Conservation (phyloP, 2,797 vertebrate species). For the Channallabes apus region DNA sequence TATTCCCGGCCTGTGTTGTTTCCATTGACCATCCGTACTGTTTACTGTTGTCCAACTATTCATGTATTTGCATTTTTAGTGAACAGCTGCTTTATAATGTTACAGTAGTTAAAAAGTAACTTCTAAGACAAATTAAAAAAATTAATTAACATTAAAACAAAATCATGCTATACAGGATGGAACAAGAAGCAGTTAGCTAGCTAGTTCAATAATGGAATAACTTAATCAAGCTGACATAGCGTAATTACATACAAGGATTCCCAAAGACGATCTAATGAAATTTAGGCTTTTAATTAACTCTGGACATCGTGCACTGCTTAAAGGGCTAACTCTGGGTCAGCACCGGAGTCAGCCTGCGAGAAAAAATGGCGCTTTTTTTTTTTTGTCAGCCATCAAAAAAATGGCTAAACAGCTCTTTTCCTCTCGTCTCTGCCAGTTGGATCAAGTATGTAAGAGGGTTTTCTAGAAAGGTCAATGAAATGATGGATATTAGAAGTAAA, state of each 20-base stretch:
- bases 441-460: neutral
- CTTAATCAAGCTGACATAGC: constrained; percentile 11
- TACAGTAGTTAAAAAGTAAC: neutral
- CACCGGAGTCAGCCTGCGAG: neutral
- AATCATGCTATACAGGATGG: neutral
- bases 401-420: constrained; percentile 3
- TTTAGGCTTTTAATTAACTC: constrained; percentile 25
- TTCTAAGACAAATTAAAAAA: neutral
- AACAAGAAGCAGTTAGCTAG: constrained; percentile 8
- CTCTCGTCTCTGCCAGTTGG: neutral
- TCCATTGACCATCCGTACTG: neutral
- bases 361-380: no score
- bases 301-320: constrained; percentile 13
- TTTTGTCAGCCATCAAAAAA: neutral
- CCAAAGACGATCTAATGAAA: constrained; percentile 17
- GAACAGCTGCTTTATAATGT: neutral
- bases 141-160: neutral
- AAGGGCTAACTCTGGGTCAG: constrained; percentile 15
- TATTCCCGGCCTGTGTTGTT: neutral
- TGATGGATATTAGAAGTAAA: constrained; percentile 7
- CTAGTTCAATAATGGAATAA: constrained; percentile 15
- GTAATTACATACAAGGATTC: constrained; percentile 13
- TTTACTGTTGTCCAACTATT: neutral
- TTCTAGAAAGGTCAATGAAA: neutral
- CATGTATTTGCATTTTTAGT: neutral